Evolutionary conservation across 1,140 invertebrate species (phyloP).

Genomic region (Zaprionus tsacasi): DNA sequence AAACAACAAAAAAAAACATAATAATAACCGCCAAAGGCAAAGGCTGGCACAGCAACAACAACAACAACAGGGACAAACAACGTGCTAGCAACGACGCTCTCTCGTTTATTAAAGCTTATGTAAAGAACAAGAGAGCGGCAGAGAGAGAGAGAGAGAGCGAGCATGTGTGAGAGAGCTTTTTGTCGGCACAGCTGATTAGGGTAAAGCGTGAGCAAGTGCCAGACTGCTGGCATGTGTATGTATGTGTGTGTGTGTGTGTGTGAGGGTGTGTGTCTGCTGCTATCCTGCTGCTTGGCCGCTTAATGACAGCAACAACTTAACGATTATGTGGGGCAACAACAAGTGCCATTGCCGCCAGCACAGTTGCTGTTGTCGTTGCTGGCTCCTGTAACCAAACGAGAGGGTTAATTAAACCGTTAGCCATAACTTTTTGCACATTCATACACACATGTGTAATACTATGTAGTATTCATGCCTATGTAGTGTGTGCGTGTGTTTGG

Average conservation of each 20-base stretch:
- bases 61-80: conserved; percentile 46
- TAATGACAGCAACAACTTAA: conserved; percentile 16
- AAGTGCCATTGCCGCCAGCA: background rate
- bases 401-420: conserved; percentile 42
- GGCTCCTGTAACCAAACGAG: background rate
- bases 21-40: conserved; percentile 52
- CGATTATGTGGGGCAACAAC: conserved; percentile 10
- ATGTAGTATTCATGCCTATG: background rate
- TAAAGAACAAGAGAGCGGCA: conserved; percentile 19
- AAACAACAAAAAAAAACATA: conserved; percentile 53
- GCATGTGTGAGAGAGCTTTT: conserved; percentile 13
- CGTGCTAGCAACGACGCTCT: conserved; percentile 36
- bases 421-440: background rate
- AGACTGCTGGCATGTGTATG: background rate
- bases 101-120: conserved; percentile 5
- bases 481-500: conserved; percentile 7
- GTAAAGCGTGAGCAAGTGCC: conserved; percentile 1
- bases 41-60: conserved; percentile 11
- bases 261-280: conserved; percentile 3
- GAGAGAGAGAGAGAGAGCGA: conserved; percentile 12
- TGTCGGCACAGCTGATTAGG: conserved; percentile 23
- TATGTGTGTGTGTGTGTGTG: background rate
- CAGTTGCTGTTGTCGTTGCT: no score
- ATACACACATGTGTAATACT: no score
- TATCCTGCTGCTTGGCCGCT: conserved; percentile 23